A percentile compares a stretch with the other conserved stretches of the same genome.
phyloP scores from a whole-genome alignment of 2,797 vertebrate genomes.

The Tapera naevia region DNA sequence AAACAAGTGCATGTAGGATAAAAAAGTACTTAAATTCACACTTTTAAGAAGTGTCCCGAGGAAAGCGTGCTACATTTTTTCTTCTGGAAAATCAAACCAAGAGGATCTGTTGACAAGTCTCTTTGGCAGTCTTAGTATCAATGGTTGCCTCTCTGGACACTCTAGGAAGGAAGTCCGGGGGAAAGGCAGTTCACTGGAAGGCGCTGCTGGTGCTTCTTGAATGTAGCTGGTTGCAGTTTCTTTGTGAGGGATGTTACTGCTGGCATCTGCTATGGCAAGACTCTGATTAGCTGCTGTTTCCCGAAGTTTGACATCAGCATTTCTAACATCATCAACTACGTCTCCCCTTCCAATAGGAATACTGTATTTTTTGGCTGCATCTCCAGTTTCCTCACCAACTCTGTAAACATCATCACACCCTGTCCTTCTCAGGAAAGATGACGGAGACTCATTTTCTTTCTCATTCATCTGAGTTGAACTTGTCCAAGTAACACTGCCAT shows the following conservation, averaged over 20 bases:
- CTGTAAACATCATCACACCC: slow-evolving; percentile 49
- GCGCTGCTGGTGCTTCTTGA: slow-evolving; percentile 43
- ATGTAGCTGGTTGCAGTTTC: background rate
- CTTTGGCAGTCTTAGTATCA: slow-evolving; percentile 71
- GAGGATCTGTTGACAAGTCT: slow-evolving; percentile 51
- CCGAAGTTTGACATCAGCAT: background rate
- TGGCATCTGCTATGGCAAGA: background rate
- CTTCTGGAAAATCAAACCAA: slow-evolving; percentile 41
- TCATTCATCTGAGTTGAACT: background rate
- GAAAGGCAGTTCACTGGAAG: slow-evolving; percentile 45
- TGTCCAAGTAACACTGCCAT: slow-evolving; percentile 41
- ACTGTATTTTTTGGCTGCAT: background rate
- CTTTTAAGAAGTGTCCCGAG: slow-evolving; percentile 14
- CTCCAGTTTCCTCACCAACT: slow-evolving; percentile 30
- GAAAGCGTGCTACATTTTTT: slow-evolving; percentile 45
- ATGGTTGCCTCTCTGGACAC: slow-evolving; percentile 40
- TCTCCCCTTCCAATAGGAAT: background rate
- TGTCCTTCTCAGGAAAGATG: slow-evolving; percentile 8
- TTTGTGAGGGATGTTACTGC: background rate
- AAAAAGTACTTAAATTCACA: background rate
- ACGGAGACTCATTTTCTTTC: background rate
- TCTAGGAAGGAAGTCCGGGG: slow-evolving; percentile 52
- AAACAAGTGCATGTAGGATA: background rate
- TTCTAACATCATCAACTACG: slow-evolving; percentile 15
- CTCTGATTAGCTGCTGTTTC: slow-evolving; percentile 24